A percentile compares a stretch with the other conserved stretches of the same genome.
These are phyloP conservation scores for Ibidorhyncha struthersii DNA, from an alignment of 2,113 vertebrate species.

Conservation along the genomic window DNA sequence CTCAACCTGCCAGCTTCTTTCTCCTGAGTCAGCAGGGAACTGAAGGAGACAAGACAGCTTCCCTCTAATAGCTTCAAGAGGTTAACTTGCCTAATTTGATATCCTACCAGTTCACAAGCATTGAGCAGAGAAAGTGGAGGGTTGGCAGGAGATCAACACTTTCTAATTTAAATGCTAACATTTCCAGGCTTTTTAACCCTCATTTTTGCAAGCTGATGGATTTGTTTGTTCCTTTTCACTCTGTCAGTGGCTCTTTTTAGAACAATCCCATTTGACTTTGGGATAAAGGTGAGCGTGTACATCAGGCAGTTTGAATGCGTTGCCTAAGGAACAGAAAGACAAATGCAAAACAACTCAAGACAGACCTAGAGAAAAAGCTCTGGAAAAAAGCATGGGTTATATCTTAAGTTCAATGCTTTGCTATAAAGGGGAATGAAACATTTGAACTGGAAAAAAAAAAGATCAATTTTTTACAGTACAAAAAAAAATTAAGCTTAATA, in stretches of 20 bases:
- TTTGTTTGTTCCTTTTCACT: neutral
- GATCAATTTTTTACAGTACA: neutral
- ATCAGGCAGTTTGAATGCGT: neutral
- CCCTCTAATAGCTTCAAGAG: neutral
- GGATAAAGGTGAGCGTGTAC: neutral
- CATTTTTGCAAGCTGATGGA: neutral
- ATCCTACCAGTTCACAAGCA: neutral
- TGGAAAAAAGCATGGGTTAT: neutral
- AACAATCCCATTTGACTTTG: neutral
- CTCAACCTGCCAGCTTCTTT: neutral
- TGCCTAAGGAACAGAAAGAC: neutral
- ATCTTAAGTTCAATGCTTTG: neutral
- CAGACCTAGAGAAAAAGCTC: neutral
- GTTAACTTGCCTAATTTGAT: slow-evolving; percentile 17
- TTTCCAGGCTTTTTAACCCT: slow-evolving; percentile 7
- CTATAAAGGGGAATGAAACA: neutral
- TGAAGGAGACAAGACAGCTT: slow-evolving; percentile 19
- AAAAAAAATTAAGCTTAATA: neutral
- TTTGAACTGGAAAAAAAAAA: neutral
- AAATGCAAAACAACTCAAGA: neutral
- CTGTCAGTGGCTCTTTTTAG: neutral
- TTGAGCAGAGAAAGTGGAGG: neutral
- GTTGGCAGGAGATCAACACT: neutral
- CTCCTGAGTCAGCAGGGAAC: slow-evolving; percentile 3
- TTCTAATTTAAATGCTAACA: neutral